phyloP scores from a whole-genome alignment of 2,888 invertebrate genomes.

The Ophion obscuratus region DNA sequence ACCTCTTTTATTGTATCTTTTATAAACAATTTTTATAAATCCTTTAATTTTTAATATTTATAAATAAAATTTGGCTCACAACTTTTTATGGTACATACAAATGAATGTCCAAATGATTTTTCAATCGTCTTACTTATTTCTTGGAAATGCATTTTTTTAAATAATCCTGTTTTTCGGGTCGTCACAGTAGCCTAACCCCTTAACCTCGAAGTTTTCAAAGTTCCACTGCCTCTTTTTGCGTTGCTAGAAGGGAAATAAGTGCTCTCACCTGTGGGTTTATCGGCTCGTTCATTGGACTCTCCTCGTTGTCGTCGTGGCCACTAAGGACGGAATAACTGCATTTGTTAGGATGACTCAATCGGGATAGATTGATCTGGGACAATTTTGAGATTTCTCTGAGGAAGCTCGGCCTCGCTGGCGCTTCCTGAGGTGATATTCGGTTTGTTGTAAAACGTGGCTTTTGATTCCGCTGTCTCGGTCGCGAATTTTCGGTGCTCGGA shows the following conservation, averaged over 20 bases:
- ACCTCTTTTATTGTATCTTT: too few species aligned
- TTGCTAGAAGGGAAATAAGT: background rate
- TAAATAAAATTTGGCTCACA: too few species aligned
- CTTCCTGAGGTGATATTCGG: slow-evolving; percentile 83
- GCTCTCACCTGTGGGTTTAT: slow-evolving; percentile 52
- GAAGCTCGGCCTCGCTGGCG: slow-evolving; percentile 84
- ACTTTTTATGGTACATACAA: too few species aligned
- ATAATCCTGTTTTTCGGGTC: too few species aligned
- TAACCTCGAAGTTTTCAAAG: too few species aligned
- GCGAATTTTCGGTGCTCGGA: slow-evolving; percentile 77
- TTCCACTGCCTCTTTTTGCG: background rate
- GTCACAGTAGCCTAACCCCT: too few species aligned
- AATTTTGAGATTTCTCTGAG: slow-evolving; percentile 89
- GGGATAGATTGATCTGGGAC: slow-evolving; percentile 89
- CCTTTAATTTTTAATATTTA: too few species aligned
- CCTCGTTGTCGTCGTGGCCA: slow-evolving; percentile 87
- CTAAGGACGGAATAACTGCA: slow-evolving; percentile 90
- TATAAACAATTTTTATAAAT: too few species aligned
- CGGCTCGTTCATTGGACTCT: slow-evolving; percentile 83
- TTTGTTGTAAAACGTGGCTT: slow-evolving; percentile 80
- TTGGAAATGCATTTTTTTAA: too few species aligned
- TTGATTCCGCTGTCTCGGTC: slow-evolving; percentile 76
- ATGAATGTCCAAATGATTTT: too few species aligned
- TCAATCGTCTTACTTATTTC: too few species aligned
- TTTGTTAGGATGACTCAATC: slow-evolving; percentile 87